Evolutionary conservation across 2,113 vertebrate genomes (phyloP), one percentile per base, ranked within the genome.

Genomic region (Panthera tigris): DNA sequence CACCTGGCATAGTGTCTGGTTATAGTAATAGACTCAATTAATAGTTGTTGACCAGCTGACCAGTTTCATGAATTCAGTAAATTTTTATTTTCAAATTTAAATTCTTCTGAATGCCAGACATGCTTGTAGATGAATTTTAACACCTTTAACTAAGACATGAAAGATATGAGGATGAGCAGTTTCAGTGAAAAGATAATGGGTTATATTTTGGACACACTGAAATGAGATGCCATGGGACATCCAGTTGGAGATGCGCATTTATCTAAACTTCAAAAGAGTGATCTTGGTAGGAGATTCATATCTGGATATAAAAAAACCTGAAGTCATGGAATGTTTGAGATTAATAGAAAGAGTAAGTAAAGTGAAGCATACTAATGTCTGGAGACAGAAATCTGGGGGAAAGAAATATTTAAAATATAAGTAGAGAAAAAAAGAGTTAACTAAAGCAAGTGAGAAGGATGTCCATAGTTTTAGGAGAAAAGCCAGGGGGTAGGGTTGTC

Each of bases 321-420:
- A 86, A 93, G 29, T 61, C 10, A n/a, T 45, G 16, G 18, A 57
- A 39, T 84, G 8, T 69, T 88, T 92, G 78, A 88, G 23, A 76
- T 96, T 87, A 90, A 36, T 74, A 86, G 65, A 57, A 71, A 79
- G n/a, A 52, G 15, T 89, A 68, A 92, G 61, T 52, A 48, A 94
- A 91, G 1, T 73, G 50, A 95, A 4, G 18, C 33, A 15, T 92
- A 1, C 6, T 55, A 86, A 74, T 33, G 19, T 7, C 13, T 87
- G 48, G 71, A 85, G 50, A 83, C 27, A 92, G 84, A 74, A 74
- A 14, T 82, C 19, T 84, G 25, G 45, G n/a, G 8, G 78, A 36
- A 90, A 71, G 18, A 95, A 15, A 73, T 83, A 80, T 74, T 97
- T 90, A 92, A 95, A n/a, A 90, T 16, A 1, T 90, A 55, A n/a